Evolutionary conservation across 2,113 vertebrate species (phyloP).

Genomic region (Saguinus imperator): DNA sequence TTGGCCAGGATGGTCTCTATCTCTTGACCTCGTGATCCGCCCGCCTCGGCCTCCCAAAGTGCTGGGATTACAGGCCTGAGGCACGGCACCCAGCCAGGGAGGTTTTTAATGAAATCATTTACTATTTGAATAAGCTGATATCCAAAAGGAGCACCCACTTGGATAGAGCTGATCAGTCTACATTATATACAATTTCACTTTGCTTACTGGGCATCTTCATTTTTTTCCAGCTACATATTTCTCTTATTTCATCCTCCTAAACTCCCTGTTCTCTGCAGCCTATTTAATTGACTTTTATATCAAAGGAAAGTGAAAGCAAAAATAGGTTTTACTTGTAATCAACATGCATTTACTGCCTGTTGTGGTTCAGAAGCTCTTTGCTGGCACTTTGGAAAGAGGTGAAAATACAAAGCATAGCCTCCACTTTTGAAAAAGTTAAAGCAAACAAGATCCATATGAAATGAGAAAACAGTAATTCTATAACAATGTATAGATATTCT

Average conservation of each 20-base stretch:
- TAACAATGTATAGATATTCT: background rate
- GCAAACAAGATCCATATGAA: background rate
- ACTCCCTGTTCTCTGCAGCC: background rate
- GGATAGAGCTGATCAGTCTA: background rate
- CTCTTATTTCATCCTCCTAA: background rate
- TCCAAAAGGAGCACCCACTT: background rate
- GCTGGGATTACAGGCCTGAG: too few relatives aligned
- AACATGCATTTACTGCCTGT: background rate
- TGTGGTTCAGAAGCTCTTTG: background rate
- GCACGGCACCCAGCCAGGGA: background rate
- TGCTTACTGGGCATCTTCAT: background rate
- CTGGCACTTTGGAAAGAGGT: background rate
- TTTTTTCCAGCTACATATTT: background rate
- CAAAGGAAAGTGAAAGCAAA: constrained; percentile 35
- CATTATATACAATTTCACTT: background rate
- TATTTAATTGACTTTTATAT: constrained; percentile 18
- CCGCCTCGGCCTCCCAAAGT: too few relatives aligned
- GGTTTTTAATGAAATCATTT: constrained; percentile 8
- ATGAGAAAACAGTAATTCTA: constrained; percentile 11
- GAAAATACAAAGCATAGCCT: background rate
- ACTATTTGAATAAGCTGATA: background rate
- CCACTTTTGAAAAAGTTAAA: background rate
- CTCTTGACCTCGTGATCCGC: too few relatives aligned
- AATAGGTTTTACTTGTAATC: background rate
- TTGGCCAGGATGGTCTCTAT: too few relatives aligned